Base-by-base conservation (phyloP, 2,797 vertebrate genomes). In the Sebastes nivosus region DNA sequence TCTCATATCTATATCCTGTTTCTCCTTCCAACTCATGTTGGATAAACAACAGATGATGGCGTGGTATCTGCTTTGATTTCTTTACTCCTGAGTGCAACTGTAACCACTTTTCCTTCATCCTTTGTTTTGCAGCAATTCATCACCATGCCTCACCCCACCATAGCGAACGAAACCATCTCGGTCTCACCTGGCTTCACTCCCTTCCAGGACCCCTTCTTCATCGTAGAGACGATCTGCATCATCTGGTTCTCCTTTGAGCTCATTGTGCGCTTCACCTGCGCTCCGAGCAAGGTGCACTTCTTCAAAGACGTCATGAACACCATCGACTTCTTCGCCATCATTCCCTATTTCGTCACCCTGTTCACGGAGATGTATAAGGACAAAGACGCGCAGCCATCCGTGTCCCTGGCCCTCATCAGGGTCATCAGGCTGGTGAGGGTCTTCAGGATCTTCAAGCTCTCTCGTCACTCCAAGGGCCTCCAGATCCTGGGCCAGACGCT, bases 221-320 rank as follows among this genome's bases (percentile, higher is more conserved):
- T 97, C 5, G 96, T 98, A 72, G 98, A 99, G 90, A 97, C 97
- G 0, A 91, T 98, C 55, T 99, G 98, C 88, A 98, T 99, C 92
- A 96, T 92, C 84, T 99, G 98, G 98, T 99, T 98, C 93, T 97
- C 96, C 50, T 96, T 98, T 13, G 98, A 99, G 87, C 94, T 99
- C 5, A 9, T 96, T 2, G 95, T 98, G 63, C 96, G 98, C 20
- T 96, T 99, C 30, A 4, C 81, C 42, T 94, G 96, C 52, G 94
- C 95, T 42, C 98, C 98, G 0, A 98, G 94, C 94, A 99, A 99
- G 88, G 69, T 93, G 0, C 87, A 88, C 16, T 98, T 99, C 93
- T 98, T 98, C 93, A 98, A 97, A 89, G 96, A 98, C 25, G 96
- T 97, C 89, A 99, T 99, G 98, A 99, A 99, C 95, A 95, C 97